Conservation (phyloP, 2,888 invertebrate species). For the Drosophila falleni region DNA sequence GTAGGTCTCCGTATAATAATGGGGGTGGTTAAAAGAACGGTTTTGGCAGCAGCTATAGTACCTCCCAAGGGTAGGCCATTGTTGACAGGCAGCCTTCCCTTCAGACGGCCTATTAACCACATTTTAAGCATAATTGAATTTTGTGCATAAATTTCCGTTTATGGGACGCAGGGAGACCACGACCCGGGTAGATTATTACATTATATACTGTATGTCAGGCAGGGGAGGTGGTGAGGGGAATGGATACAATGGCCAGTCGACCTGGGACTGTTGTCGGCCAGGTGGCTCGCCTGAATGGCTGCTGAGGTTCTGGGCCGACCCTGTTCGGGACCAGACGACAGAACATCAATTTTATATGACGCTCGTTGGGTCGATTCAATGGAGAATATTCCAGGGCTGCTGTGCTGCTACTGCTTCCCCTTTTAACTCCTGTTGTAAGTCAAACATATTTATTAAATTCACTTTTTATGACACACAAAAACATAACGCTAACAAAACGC, state of each 20-base stretch:
- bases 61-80: constrained; percentile 52
- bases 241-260: constrained; percentile 11
- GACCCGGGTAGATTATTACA: constrained; percentile 77
- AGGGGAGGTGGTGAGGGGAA: neutral
- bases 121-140: constrained; percentile 80
- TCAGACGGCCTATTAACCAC: constrained; percentile 78
- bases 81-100: constrained; percentile 51
- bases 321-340: constrained; percentile 57
- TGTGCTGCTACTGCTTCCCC: constrained; percentile 2
- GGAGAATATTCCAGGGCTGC: constrained; percentile 12
- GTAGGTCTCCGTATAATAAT: constrained; percentile 35
- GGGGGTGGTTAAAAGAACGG: constrained; percentile 7
- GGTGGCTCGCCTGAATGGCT: constrained; percentile 23
- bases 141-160: constrained; percentile 79
- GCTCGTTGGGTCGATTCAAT: constrained; percentile 41
- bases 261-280: constrained; percentile 19
- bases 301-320: constrained; percentile 16
- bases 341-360: constrained; percentile 75
- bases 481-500: constrained; percentile 12
- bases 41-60: constrained; percentile 38
- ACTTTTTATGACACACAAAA: constrained; percentile 60
- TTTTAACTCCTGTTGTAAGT: constrained; percentile 37
- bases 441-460: constrained; percentile 74
- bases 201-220: constrained; percentile 69
- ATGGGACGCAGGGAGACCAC: constrained; percentile 77